Base-by-base conservation (phyloP, 2,113 vertebrate genomes). In the Lagopus leucura region DNA sequence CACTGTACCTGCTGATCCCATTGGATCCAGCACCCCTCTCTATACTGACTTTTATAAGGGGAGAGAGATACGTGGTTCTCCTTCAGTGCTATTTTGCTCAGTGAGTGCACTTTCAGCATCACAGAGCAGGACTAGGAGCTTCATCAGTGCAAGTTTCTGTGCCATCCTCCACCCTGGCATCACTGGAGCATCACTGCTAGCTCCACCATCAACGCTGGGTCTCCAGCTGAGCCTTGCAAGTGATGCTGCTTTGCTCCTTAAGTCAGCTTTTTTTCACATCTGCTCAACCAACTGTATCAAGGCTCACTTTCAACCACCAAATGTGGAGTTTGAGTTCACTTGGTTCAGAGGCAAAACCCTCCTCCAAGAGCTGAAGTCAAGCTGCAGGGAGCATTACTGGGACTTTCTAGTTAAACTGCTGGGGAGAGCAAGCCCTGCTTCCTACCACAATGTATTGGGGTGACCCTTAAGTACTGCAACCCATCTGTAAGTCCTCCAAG, bases 361-460 rank as follows among this genome's bases (percentile, higher is more conserved):
- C 28, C 47, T 94, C 81, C 57, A 40, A 25, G 28, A 2, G 1
- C 32, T 84, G 43, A 86, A 87, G 15, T 17, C 7, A 7, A 42
- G 30, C 67, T 28, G 1, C 0, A 6, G 50, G 48, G 66, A 88
- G 15, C 34, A 28, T 79, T 79, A 47, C 55, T 88, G 83, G 83
- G 85, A 61, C 45, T 86, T 34, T 91, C 52, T 74, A 47, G 74
- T 86, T 40, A 66, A 65, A 52, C 28, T 85, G 28, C 64, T 61
- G 80, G 18, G 30, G 43, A 36, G 14, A 86, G 4, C 0, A 1
- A 81, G 38, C 1, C 3, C 11, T 28, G 27, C 0, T 1, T 13
- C 1, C 38, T 24, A 6, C 10, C 61, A 40, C 10, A 6, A 4
- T 19, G 0, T 1, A 0, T 8, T 0, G 0, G 20, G 11, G 21